Base-by-base conservation (phyloP, 1,140 invertebrate genomes). In the Coptotermes formosanus region DNA sequence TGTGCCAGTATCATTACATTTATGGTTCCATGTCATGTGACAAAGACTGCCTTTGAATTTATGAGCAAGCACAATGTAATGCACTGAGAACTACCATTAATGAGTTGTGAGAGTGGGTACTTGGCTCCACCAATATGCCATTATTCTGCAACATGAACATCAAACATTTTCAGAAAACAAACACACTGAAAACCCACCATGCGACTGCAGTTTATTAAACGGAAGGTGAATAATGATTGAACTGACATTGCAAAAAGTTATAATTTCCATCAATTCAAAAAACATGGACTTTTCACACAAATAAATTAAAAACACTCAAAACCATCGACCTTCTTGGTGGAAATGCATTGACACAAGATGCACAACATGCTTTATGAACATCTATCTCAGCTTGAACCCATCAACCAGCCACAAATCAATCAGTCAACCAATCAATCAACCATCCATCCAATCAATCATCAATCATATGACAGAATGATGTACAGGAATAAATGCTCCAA, bases 301-400 rank as follows among this genome's bases (percentile, higher is more conserved):
- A 75, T 8, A 75, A 75, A 30, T n/a, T 30, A 75, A 14, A 30
- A 75, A 75, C n/a, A 75, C 64, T n/a, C 64, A 75, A 75, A 75
- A n/a, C 9, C n/a, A 2, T 75, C 30, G n/a, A 75, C n/a, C n/a
- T 75, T 75, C 64, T 75, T 6, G n/a, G 64, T 75, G 64, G 64
- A 75, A 75, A 75, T 75, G 64, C 64, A 75, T 75, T 75, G n/a
- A n/a, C 64, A 75, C 64, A 75, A 75, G 64, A 75, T 75, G 64
- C 64, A 75, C n/a, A 25, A 30, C 64, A 75, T 75, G 64, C 64
- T 75, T 75, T n/a, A 75, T n/a, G 64, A 75, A 75, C 64, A 75
- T 30, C n/a, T 75, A 75, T 75, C 64, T n/a, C 64, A n/a, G 64
- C n/a, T 30, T 30, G 64, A 75, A 75, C n/a, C 64, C 64, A 75